Conservation (phyloP, 2,888 invertebrate species). For the Thyatira batis region DNA sequence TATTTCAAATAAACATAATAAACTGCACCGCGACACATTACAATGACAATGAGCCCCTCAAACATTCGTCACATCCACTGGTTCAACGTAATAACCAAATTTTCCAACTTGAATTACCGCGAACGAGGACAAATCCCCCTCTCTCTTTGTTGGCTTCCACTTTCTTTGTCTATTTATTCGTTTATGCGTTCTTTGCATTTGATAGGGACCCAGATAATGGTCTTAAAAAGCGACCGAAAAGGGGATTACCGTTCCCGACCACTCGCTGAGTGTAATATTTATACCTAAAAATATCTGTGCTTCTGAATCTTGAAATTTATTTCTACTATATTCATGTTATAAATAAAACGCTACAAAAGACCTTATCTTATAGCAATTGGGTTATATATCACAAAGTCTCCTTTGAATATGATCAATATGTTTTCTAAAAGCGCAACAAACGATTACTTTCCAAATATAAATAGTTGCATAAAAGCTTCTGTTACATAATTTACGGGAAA, state of each 20-base stretch:
- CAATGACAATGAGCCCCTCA: not conserved
- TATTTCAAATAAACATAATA: not conserved
- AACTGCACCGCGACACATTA: not conserved
- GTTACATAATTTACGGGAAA: not conserved
- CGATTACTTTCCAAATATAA: too few relatives aligned
- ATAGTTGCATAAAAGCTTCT: not conserved
- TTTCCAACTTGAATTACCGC: slow-evolving; percentile 11
- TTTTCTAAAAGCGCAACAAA: too few relatives aligned
- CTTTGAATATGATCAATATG: too few relatives aligned
- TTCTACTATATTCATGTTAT: not conserved
- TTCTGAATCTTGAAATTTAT: not conserved
- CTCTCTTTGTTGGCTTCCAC: slow-evolving; percentile 19
- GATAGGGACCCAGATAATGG: slow-evolving; percentile 45
- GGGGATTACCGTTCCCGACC: slow-evolving; percentile 30
- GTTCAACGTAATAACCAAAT: slow-evolving; percentile 6
- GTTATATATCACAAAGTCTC: too few relatives aligned
- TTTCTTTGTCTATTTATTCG: slow-evolving; percentile 36
- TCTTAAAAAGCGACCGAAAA: slow-evolving; percentile 44
- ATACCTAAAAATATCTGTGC: slow-evolving; percentile 2
- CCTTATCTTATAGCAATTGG: too few relatives aligned
- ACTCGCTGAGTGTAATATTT: slow-evolving; percentile 9
- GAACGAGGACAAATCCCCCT: slow-evolving; percentile 12
- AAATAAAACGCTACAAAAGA: not conserved
- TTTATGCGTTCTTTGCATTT: slow-evolving; percentile 40
- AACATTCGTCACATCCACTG: not conserved